A percentile compares a stretch with the other conserved stretches of the same genome.
phyloP scores from a whole-genome alignment of 2,888 invertebrate species.

The Chouioia cunea region DNA sequence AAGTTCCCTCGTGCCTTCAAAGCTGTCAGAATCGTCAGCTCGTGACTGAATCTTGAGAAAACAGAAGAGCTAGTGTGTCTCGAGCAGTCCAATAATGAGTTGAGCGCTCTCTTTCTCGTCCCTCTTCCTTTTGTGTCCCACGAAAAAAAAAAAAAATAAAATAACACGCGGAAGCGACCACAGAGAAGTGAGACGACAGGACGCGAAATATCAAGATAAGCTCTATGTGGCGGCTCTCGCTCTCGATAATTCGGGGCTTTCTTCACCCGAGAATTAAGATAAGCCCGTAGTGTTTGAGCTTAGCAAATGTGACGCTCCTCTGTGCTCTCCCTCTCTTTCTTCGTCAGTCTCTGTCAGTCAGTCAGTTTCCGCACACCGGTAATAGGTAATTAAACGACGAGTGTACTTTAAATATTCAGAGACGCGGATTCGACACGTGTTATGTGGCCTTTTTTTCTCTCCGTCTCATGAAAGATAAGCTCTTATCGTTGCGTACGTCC shows the following conservation, averaged over 20 bases:
- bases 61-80: conserved; percentile 30
- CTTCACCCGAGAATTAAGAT: conserved; percentile 61
- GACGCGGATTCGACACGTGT: conserved; percentile 40
- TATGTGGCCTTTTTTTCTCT: conserved; percentile 19
- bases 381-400: no score
- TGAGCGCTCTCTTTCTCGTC: not conserved
- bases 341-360: no score
- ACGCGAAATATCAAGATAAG: conserved; percentile 56
- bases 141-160: no score
- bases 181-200: conserved; percentile 44
- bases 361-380: no score
- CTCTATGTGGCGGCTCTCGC: no score
- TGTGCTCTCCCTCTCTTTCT: not conserved
- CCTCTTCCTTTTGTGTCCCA: not conserved
- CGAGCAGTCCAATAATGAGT: conserved; percentile 26
- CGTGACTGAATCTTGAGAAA: conserved; percentile 47
- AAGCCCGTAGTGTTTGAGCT: conserved; percentile 54
- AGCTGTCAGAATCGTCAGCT: conserved; percentile 32
- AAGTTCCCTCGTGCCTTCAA: conserved; percentile 24
- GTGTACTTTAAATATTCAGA: no score
- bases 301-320: conserved; percentile 59
- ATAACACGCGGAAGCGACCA: conserved; percentile 55
- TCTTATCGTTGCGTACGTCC: not conserved
- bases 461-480: conserved; percentile 7
- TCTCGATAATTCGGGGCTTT: conserved; percentile 50